Base-by-base conservation (phyloP, 2,113 vertebrate species). In the Cinclus cinclus region DNA sequence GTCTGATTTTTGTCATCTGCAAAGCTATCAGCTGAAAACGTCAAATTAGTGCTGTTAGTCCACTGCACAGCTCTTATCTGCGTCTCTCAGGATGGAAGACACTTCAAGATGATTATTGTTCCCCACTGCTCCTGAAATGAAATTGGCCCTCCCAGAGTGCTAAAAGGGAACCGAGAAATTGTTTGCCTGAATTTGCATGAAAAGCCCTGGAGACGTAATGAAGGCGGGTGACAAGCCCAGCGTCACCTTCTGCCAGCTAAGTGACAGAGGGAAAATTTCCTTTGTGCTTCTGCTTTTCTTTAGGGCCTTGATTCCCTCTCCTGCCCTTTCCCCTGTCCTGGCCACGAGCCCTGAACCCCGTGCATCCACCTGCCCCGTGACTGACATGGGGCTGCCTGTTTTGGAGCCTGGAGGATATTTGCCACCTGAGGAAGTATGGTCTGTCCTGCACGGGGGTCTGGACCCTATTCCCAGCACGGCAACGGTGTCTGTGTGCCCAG, bases 101-200 rank as follows among this genome's bases (percentile, higher is more conserved):
- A 93, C 96, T 97, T 96, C 93, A 94, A 87, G 94, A 97, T 95
- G 83, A 95, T 95, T 50, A 90, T 92, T 93, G 92, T 95, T 90
- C 82, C 90, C 93, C 73, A 89, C 50, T 70, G 96, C 94, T 97
- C 95, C 94, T 92, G 94, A 95, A 97, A 97, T 96, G 96, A 94
- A 98, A 93, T 94, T 53, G 28, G 91, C 88, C 92, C 95, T 96
- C 97, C 94, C 62, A 95, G 97, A 89, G 96, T 7, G 88, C 94
- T 96, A 91, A 92, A 94, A 95, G 93, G 90, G 94, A 96, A 70
- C 89, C 12, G 47, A 94, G 96, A 98, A 97, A 97, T 96, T 96
- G 95, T 97, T 96, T 97, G 90, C 21, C 83, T 96, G 82, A 80
- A 97, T 98, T 97, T 97, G 96, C 96, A 97, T 97, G 91, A 97